Base-by-base conservation (phyloP, 2,797 vertebrate genomes). In the Trachurus trachurus region DNA sequence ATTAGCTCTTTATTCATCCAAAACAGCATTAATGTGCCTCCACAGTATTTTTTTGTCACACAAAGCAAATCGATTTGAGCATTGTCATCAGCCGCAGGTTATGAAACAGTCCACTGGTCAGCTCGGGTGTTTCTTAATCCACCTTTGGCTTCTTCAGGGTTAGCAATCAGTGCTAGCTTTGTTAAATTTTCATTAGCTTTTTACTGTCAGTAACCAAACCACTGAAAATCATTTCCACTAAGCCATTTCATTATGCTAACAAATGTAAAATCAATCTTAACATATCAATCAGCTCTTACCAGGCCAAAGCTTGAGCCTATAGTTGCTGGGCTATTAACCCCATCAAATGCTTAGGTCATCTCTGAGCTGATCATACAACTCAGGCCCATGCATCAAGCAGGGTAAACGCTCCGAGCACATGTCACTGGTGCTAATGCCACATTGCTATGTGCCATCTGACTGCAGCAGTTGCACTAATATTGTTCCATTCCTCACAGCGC, bases 221-320 rank as follows among this genome's bases (percentile, higher is more conserved):
- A 22, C 52, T 19, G 0, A 34, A 58, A 37, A 85, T 79, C 22
- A 78, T 84, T 88, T 75, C 56, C 81, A 67, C n/a, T 56, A 58
- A 62, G 68, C 58, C 26, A 52, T 80, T 78, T 78, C 73, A 86
- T 88, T 82, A 88, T 72, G 76, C 71, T 74, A 88, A 87, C 69
- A 61, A 87, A 87, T 86, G 66, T 39, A 80, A 89, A 89, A 88
- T 93, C 85, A 88, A 90, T 92, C 63, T 49, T 70, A 57, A 80
- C 82, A 69, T 66, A 89, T 92, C 83, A 89, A 71, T 92, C 80
- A 86, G 66, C 63, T 29, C 61, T 58, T 62, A 89, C 84, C 67
- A 66, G 84, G 67, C 57, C 21, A 58, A 72, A 65, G 72, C 69
- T 42, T 74, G 57, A 44, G 54, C 77, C 52, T 39, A 26, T 26